Evolutionary conservation across 1,140 invertebrate species (phyloP), one percentile per base, ranked within the genome.

Genomic region (Trichonephila clavata): DNA sequence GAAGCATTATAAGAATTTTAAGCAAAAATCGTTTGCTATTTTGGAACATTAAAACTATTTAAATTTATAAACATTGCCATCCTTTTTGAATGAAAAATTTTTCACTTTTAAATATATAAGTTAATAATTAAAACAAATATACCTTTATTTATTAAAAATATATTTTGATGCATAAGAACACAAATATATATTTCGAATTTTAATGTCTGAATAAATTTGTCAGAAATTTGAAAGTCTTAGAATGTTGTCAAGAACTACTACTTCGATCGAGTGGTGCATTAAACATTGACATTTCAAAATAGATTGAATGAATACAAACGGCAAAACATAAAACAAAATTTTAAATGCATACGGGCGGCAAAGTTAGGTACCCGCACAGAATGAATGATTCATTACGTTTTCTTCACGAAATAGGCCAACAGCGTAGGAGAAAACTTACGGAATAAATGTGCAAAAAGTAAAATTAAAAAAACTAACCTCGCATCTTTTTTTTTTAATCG

Each of bases 321-420:
- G 16, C 61, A 20, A 21, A 18, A 6, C n/a, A 63, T 1, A 50
- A 50, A 50, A 65, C 6, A n/a, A 24, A n/a, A 68, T 68, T 27
- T 65, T 77, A 39, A 7, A 77, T 77, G 32, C 71, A 77, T 39
- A 20, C 16, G 32, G 32, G 27, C 71, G 71, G 32, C 27, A 32
- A 77, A 32, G 71, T 27, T 7, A 77, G 39, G 71, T 77, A 77
- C 71, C 71, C 71, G 71, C 71, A 77, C 32, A 39, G 4, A 39
- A 77, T 32, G 71, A 77, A 77, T 77, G 24, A 77, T 77, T 77
- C 71, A 77, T 16, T 77, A 5, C 27, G 18, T 77, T 77, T 77
- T 77, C 71, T 77, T 77, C 18, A 77, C 71, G 14, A 77, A 77
- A 77, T 77, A 77, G 71, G 71, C 71, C 71, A 77, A 77, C 71